Conservation (phyloP, 2,797 vertebrate species). For the Artibeus jamaicensis region DNA sequence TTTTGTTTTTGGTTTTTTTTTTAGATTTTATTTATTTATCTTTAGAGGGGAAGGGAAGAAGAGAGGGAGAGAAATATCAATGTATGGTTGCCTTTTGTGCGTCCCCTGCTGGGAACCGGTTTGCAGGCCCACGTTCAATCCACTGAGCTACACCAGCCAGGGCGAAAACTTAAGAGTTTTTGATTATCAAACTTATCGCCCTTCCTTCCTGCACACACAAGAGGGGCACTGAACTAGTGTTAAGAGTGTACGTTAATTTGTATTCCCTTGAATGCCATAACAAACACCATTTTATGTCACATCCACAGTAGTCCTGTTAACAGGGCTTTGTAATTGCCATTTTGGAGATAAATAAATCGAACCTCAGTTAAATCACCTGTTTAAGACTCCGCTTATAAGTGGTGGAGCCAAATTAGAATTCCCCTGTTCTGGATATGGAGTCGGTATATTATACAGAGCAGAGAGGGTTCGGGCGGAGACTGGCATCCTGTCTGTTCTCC, state of each 20-base stretch:
- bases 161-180: too few relatives aligned
- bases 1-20: too few relatives aligned
- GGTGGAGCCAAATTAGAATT: slow-evolving; percentile 21
- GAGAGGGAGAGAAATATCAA: too few relatives aligned
- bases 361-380: slow-evolving; percentile 10
- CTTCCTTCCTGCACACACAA: not conserved
- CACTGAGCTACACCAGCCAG: too few relatives aligned
- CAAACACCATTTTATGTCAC: not conserved
- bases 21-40: too few relatives aligned
- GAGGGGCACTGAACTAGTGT: not conserved
- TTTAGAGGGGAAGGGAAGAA: too few relatives aligned
- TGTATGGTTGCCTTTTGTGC: too few relatives aligned
- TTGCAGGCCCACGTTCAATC: too few relatives aligned
- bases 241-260: not conserved
- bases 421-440: not conserved
- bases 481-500: not conserved
- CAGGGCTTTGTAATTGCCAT: not conserved
- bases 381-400: not conserved
- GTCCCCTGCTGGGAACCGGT: too few relatives aligned
- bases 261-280: not conserved
- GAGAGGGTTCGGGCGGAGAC: not conserved
- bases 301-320: not conserved
- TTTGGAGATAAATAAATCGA: slow-evolving; percentile 31
- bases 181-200: not conserved
- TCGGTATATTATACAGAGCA: not conserved